Percentiles rank a stretch among this genome's conserved stretches.
phyloP scores from a whole-genome alignment of 2,113 vertebrate species.

The Macquaria australasica region DNA sequence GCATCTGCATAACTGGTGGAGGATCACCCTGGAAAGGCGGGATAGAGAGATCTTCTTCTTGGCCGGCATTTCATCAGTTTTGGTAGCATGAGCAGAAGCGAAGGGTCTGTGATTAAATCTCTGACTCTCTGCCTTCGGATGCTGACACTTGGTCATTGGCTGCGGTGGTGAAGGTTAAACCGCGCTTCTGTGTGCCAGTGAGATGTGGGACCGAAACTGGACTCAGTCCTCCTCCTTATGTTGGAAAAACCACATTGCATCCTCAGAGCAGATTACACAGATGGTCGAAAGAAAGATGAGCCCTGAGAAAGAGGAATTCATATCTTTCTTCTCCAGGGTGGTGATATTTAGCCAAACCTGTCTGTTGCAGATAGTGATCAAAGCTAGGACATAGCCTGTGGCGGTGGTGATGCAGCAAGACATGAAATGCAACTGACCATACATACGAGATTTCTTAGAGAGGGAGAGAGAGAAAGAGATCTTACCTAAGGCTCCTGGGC shows the following conservation, averaged over 20 bases:
- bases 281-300: slow-evolving; percentile 6
- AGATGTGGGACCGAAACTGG: slow-evolving; percentile 1
- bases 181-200: neutral
- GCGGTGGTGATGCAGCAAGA: slow-evolving; percentile 9
- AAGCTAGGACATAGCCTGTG: slow-evolving; percentile 25
- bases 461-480: neutral
- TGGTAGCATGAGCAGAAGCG: neutral
- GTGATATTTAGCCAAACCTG: slow-evolving; percentile 38
- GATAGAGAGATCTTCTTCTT: slow-evolving; percentile 7
- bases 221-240: slow-evolving; percentile 23
- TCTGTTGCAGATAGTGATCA: slow-evolving; percentile 47
- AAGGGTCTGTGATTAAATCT: slow-evolving; percentile 7
- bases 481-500: neutral
- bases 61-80: neutral
- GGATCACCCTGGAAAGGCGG: slow-evolving; percentile 15
- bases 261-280: slow-evolving; percentile 19
- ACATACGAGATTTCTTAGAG: slow-evolving; percentile 17
- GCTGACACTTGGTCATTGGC: slow-evolving; percentile 20
- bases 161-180: slow-evolving; percentile 14
- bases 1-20: slow-evolving; percentile 13
- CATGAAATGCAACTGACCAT: slow-evolving; percentile 42
- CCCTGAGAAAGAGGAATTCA: slow-evolving; percentile 15
- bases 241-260: slow-evolving; percentile 6
- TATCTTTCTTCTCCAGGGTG: slow-evolving; percentile 28
- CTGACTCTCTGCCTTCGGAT: neutral